phyloP scores from a whole-genome alignment of 2,888 invertebrate genomes.

The Sinohyriopsis cumingii region DNA sequence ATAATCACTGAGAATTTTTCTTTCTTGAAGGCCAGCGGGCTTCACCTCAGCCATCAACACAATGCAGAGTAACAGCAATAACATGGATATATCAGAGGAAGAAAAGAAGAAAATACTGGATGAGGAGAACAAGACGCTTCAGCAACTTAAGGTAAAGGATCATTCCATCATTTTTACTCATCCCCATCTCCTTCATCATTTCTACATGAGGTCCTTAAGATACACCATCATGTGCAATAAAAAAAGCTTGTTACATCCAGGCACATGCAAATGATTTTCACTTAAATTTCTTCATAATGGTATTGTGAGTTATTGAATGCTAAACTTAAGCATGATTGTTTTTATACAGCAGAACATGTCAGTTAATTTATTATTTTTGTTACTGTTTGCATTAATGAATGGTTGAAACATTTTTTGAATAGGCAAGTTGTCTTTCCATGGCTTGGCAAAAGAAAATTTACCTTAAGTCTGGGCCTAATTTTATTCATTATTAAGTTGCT shows the following conservation, averaged over 20 bases:
- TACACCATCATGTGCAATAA: background rate
- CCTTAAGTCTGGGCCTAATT: too few relatives aligned
- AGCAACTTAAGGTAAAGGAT: conserved; percentile 86
- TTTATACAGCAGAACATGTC: too few relatives aligned
- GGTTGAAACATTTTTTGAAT: too few relatives aligned
- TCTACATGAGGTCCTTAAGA: background rate
- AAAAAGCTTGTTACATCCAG: background rate
- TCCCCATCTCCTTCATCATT: background rate
- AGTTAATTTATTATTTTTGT: too few relatives aligned
- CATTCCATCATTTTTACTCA: background rate
- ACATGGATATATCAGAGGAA: conserved; percentile 84
- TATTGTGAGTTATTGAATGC: too few relatives aligned
- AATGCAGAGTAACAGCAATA: conserved; percentile 74
- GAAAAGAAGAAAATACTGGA: conserved; percentile 90
- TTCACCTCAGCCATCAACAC: conserved; percentile 65
- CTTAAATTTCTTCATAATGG: too few relatives aligned
- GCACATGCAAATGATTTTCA: background rate
- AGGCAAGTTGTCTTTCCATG: too few relatives aligned
- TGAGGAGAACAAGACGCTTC: conserved; percentile 96
- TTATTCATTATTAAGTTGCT: too few relatives aligned
- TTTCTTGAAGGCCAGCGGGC: conserved; percentile 60
- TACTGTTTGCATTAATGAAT: too few relatives aligned
- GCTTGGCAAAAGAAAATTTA: too few relatives aligned
- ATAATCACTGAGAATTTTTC: background rate
- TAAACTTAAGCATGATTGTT: too few relatives aligned